Conservation (phyloP, 1,140 invertebrate genomes). For the Drosophila aff. region DNA sequence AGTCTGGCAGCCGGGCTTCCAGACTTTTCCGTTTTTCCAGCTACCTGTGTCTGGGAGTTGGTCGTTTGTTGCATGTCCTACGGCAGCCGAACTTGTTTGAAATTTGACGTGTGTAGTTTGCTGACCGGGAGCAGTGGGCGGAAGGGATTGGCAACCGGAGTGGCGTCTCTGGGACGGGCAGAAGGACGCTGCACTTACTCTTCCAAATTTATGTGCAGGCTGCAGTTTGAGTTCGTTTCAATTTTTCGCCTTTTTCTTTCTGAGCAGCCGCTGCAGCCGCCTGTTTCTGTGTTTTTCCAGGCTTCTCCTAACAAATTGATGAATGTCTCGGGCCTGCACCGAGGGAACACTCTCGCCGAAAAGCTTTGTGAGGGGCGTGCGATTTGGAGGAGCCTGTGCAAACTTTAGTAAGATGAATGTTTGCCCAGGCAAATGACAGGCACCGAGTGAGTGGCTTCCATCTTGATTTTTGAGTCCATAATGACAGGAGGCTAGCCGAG, state of each 20-base stretch:
- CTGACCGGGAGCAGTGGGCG: conserved; percentile 37
- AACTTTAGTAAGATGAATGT: conserved; percentile 79
- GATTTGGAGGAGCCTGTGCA: conserved; percentile 29
- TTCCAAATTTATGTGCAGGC: conserved; percentile 74
- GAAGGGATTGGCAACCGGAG: background rate
- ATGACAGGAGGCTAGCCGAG: conserved; percentile 56
- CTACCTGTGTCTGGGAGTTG: conserved; percentile 54
- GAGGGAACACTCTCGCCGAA: conserved; percentile 20
- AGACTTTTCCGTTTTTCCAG: conserved; percentile 26
- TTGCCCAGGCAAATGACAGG: conserved; percentile 75
- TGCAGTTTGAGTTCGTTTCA: conserved; percentile 62
- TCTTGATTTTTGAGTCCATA: conserved; percentile 80
- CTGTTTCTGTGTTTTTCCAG: conserved; percentile 28
- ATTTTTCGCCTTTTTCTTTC: conserved; percentile 51
- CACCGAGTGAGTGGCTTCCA: conserved; percentile 65
- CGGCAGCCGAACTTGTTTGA: conserved; percentile 77
- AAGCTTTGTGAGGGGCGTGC: conserved; percentile 9
- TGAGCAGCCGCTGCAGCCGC: conserved; percentile 2
- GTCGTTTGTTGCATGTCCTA: conserved; percentile 72
- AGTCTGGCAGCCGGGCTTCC: conserved; percentile 35
- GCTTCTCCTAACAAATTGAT: conserved; percentile 73
- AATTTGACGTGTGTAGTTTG: conserved; percentile 81
- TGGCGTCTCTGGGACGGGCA: background rate
- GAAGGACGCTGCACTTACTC: conserved; percentile 60
- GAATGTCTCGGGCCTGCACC: conserved; percentile 57